phyloP scores from a whole-genome alignment of 2,113 vertebrate genomes.

The Campylorhamphus procurvoides region DNA sequence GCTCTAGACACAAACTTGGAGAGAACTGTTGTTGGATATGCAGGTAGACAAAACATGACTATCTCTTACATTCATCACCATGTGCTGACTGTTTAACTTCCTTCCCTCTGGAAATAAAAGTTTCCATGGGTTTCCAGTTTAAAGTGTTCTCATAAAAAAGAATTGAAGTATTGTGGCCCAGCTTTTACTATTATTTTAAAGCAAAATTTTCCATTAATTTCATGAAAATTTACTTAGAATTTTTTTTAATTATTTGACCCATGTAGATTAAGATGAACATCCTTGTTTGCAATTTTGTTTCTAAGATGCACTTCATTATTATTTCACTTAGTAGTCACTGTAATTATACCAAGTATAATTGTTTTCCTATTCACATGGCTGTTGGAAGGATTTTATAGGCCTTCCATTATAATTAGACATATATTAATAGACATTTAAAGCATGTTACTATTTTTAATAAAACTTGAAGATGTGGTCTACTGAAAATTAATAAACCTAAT shows the following conservation, averaged over 20 bases:
- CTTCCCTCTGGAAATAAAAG: not conserved
- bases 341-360: conserved; percentile 59
- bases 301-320: conserved; percentile 39
- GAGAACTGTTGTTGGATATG: not conserved
- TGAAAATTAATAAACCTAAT: conserved; percentile 61
- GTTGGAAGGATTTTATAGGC: conserved; percentile 62
- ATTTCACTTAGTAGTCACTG: conserved; percentile 48
- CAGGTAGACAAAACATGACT: not conserved
- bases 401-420: conserved; percentile 71
- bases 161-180: not conserved
- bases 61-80: not conserved
- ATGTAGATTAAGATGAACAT: not conserved
- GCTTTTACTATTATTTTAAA: not conserved
- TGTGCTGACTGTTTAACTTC: not conserved
- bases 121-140: not conserved
- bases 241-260: not conserved
- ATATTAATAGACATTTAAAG: conserved; percentile 69
- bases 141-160: not conserved
- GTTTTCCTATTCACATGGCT: conserved; percentile 69
- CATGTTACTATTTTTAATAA: conserved; percentile 64
- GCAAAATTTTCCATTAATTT: not conserved
- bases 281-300: conserved; percentile 39
- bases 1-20: not conserved
- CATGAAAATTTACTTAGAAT: not conserved
- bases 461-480: conserved; percentile 50